Base-by-base conservation (phyloP, 1,140 invertebrate genomes). In the Aradophagus sp. region DNA sequence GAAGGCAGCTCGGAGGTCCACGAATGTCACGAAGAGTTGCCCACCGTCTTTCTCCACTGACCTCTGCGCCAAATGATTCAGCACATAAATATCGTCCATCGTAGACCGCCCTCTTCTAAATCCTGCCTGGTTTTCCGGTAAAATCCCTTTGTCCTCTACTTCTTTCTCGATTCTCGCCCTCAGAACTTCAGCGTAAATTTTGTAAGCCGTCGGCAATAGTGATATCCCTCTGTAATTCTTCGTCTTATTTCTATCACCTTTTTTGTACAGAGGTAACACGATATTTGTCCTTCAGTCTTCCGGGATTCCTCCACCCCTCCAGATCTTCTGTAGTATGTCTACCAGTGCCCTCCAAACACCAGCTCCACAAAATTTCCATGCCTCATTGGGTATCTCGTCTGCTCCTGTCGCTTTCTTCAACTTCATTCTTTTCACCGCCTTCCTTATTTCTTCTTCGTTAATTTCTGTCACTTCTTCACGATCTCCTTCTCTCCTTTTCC, bases 91-190 rank as follows among this genome's bases (percentile, higher is more conserved):
- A 8, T 23, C 8, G 8, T 23, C 20, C 20, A 23, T 23, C 8
- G 20, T 23, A 23, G 20, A 23, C 8, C 20, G 20, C 20, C 20
- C 20, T 23, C 8, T 23, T 23, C 20, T 23, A 11, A 31, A 31
- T 5, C 29, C 29, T 5, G 29, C 29, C n/a, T 8, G 29, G 29
- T 31, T 31, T 11, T 31, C 29, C n/a, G 29, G 29, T 11, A 31
- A 3, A 11, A 31, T 31, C n/a, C n/a, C n/a, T 2, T 8, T 5
- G 4, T 11, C 29, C n/a, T 31, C 29, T 3, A 11, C 29, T 31
- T 31, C 29, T 31, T 31, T 31, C n/a, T 31, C 29, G 3, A 31
- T 31, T 10, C n/a, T 31, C n/a, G 5, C 29, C 29, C 29, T 31
- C 29, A 31, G 20, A 23, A 23, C 8, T 23, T 23, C 20, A 5